Evolutionary conservation across 2,113 vertebrate genomes (phyloP), one percentile per base, ranked within the genome.

Genomic region (Taurulus bubalis): DNA sequence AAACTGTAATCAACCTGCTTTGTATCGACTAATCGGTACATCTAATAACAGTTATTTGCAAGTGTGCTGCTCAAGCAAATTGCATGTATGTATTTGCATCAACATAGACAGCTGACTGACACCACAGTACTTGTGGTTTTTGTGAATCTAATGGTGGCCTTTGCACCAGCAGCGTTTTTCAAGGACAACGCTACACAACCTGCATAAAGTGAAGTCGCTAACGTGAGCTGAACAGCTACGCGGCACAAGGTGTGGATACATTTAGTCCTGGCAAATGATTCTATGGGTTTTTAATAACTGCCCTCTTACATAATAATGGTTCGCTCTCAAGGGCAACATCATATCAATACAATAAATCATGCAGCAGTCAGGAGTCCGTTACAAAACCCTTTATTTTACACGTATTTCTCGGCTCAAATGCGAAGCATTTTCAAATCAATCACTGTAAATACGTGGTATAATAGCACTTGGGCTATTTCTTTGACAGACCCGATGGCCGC

Each of bases 301-400:
- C 60, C 16, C 77, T 73, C 66, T 87, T 80, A 69, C 80, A 71
- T 80, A 84, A 86, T 82, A 28, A 49, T 83, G 70, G 80, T 81
- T 80, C 58, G 22, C 71, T 87, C 68, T 83, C 74, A 62, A 75
- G 73, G 74, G 74, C 83, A 80, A 75, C 67, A 71, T 77, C 58
- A 76, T 83, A 91, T 90, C 84, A 77, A 83, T 67, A 71, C 67
- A 90, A 86, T 86, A 72, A 79, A 91, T 83, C 80, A 85, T 60
- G 22, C 67, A 28, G 75, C 22, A 20, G 67, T 77, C 87, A 68
- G 74, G 74, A 65, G 77, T 77, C 55, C 40, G 68, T 68, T 40
- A n/a, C 80, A 55, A 10, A 76, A 53, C 45, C 56, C 16, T 24
- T 45, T 20, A 67, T 32, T 84, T 73, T 32, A 51, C 38, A 55